phyloP scores from a whole-genome alignment of 30 jellyfish, hydroid and myxozoan genomes.

The Phacellophora camtschatica region DNA sequence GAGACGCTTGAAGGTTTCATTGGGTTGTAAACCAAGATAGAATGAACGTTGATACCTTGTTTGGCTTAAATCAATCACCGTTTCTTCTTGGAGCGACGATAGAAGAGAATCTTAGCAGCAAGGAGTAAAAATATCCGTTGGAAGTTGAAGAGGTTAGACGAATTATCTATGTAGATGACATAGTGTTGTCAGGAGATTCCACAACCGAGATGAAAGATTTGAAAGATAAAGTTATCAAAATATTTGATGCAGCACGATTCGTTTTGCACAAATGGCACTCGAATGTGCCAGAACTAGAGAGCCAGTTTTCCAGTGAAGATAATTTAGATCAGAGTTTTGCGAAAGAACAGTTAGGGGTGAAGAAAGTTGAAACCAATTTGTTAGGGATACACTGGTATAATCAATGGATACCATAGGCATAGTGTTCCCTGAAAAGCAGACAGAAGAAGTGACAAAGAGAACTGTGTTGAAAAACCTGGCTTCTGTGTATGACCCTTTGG shows the following conservation, averaged over 20 bases:
- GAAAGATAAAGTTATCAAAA: conserved; percentile 6
- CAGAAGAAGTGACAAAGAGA: conserved; percentile 9
- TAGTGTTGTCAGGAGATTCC: background rate
- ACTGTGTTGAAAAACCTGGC: background rate
- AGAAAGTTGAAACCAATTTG: conserved; percentile 17
- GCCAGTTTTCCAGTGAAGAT: background rate
- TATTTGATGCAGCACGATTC: conserved; percentile 32
- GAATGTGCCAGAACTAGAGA: conserved; percentile 2
- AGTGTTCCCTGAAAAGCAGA: conserved; percentile 27
- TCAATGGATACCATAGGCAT: conserved; percentile 24
- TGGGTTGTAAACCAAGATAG: conserved; percentile 27
- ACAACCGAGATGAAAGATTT: background rate
- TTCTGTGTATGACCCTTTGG: conserved; percentile 38
- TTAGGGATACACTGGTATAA: conserved; percentile 69
- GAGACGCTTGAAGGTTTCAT: conserved; percentile 40
- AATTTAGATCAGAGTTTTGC: conserved; percentile 19
- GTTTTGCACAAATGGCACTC: conserved; percentile 66
- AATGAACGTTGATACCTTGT: background rate
- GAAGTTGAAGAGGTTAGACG: conserved; percentile 39
- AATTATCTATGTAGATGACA: conserved; percentile 13
- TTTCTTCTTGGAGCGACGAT: conserved; percentile 56
- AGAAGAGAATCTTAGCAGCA: conserved; percentile 28
- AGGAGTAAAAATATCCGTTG: conserved; percentile 10
- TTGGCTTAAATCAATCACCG: conserved; percentile 78
- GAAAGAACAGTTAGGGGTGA: conserved; percentile 25